phyloP scores from a whole-genome alignment of 2,888 invertebrate species.

The Conops quadrifasciatus region DNA sequence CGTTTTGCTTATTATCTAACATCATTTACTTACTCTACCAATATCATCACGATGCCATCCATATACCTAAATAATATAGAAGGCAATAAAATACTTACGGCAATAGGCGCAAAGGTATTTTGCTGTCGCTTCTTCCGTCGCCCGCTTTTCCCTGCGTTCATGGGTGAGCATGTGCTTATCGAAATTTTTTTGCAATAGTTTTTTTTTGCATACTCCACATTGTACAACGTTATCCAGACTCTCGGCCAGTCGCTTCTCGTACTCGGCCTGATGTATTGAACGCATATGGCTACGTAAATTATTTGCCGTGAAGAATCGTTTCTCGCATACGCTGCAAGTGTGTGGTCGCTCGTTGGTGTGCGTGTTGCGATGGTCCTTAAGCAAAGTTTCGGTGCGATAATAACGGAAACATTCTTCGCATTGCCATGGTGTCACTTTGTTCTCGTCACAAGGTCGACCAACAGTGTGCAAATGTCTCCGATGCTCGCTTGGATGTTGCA shows the following conservation, averaged over 20 bases:
- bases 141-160: slow-evolving; percentile 39
- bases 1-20: slow-evolving; percentile 37
- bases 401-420: slow-evolving; percentile 42
- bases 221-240: slow-evolving; percentile 29
- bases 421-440: slow-evolving; percentile 37
- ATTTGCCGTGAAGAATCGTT: slow-evolving; percentile 35
- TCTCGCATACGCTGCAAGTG: slow-evolving; percentile 35
- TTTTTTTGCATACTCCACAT: slow-evolving; percentile 44
- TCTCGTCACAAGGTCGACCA: slow-evolving; percentile 26
- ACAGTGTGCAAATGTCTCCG: slow-evolving; percentile 29
- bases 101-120: slow-evolving; percentile 45
- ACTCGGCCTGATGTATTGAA: slow-evolving; percentile 35
- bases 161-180: slow-evolving; percentile 44
- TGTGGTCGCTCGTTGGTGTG: slow-evolving; percentile 37
- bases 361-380: slow-evolving; percentile 39
- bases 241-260: slow-evolving; percentile 30
- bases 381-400: slow-evolving; percentile 26
- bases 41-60: slow-evolving; percentile 18
- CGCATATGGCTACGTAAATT: slow-evolving; percentile 40
- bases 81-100: slow-evolving; percentile 43
- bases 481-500: slow-evolving; percentile 36
- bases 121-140: slow-evolving; percentile 16
- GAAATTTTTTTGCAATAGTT: slow-evolving; percentile 42
- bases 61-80: slow-evolving; percentile 11
- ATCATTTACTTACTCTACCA: slow-evolving; percentile 1